Base-by-base conservation (phyloP, 2,888 invertebrate genomes). In the Caenorhabditis sp. region DNA sequence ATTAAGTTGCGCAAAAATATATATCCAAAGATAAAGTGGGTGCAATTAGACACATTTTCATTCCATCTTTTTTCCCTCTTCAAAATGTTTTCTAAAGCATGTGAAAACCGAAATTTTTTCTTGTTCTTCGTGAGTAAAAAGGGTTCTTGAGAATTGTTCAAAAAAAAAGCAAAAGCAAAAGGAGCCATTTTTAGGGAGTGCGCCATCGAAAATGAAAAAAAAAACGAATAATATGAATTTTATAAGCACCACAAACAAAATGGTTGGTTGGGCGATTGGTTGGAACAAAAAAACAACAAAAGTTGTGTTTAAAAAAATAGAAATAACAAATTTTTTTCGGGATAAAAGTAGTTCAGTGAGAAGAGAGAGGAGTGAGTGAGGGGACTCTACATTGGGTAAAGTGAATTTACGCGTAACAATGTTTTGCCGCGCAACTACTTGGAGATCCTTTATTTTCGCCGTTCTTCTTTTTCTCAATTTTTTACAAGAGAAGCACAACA, bases 81-180 rank as follows among this genome's bases (percentile, higher is more conserved):
- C 27, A 57, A 57, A 57, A 57, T 20, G 1, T 27, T 27, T 57
- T 27, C 14, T n/a, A 17, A 49, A 50, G 52, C 38, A 59, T 57
- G 53, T 54, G 25, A 56, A 60, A 57, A 57, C 52, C 27, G 5
- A 25, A 31, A 49, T 1, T n/a, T 43, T 49, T 53, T 27, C 63
- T 63, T 69, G 68, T 69, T 69, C 68, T 36, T 63, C 52, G 25
- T 10, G 31, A 27, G 8, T 26, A 21, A 53, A 53, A 38, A 36
- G 36, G 59, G 65, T n/a, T 68, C 59, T 63, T 62, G 67, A 59
- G 60, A 59, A 69, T 59, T 69, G 59, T 54, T 62, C 50, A 49
- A 31, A 59, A 31, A 36, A 59, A 49, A 5, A 27, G 52, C 31
- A 54, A 63, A 25, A 54, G 62, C 25, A 64, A 60, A 54, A n/a